These are phyloP conservation scores for Torymus auratus DNA, from an alignment of 2,888 invertebrate genomes.

Conservation along the genomic window DNA sequence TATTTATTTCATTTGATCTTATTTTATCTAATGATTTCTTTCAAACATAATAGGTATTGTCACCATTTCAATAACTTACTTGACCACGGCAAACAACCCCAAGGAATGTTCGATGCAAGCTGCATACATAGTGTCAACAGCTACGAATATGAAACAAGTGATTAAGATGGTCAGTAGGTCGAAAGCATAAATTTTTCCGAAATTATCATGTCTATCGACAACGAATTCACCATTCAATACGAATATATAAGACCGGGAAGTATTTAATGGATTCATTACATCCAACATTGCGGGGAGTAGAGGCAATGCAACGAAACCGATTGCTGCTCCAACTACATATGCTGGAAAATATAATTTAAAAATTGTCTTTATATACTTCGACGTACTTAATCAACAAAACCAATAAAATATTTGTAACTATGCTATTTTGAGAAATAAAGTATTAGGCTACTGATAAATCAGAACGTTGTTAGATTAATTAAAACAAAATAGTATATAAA, in stretches of 20 bases:
- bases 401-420: too few relatives aligned
- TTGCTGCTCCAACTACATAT: too few relatives aligned
- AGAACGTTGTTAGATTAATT: too few relatives aligned
- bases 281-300: constrained; percentile 12
- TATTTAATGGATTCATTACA: constrained; percentile 6
- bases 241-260: neutral
- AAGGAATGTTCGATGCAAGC: constrained; percentile 27
- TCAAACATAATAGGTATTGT: too few relatives aligned
- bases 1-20: too few relatives aligned
- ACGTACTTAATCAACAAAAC: too few relatives aligned
- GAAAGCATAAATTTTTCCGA: constrained; percentile 24
- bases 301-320: constrained; percentile 24
- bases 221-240: constrained; percentile 35
- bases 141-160: neutral
- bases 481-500: too few relatives aligned
- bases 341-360: too few relatives aligned
- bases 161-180: constrained; percentile 12
- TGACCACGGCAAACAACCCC: constrained; percentile 30
- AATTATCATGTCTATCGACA: constrained; percentile 13
- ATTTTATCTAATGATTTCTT: too few relatives aligned
- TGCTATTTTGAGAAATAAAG: too few relatives aligned
- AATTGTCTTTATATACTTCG: too few relatives aligned
- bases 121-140: constrained; percentile 23
- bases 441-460: too few relatives aligned
- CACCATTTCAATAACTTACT: constrained; percentile 11